Evolutionary conservation across 2,797 vertebrate genomes (phyloP).

Genomic region (Falco rusticolus): DNA sequence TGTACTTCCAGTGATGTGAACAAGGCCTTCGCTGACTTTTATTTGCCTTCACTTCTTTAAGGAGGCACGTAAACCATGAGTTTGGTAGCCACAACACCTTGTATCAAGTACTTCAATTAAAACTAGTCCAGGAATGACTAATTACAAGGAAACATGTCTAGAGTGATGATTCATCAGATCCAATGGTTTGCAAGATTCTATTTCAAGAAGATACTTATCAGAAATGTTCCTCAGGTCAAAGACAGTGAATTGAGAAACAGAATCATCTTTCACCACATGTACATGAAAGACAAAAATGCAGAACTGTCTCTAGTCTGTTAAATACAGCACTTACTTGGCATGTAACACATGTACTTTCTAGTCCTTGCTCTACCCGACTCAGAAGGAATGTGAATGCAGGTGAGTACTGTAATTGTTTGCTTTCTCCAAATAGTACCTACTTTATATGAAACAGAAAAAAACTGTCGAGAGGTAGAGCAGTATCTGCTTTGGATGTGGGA

Average conservation of each 20-base stretch:
- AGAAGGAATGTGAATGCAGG: background rate
- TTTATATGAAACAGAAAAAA: background rate
- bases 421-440: background rate
- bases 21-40: background rate
- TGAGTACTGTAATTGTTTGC: background rate
- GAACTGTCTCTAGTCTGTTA: background rate
- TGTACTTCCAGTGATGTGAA: background rate
- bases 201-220: background rate
- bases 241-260: background rate
- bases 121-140: background rate
- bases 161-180: background rate
- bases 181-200: background rate
- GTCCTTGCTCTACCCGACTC: background rate
- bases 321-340: background rate
- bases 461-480: background rate
- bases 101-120: background rate
- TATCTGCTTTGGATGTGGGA: background rate
- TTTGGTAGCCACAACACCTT: background rate
- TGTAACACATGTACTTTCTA: background rate
- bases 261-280: background rate
- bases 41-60: background rate
- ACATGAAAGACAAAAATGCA: background rate
- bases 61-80: background rate
- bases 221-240: slow-evolving; percentile 26
- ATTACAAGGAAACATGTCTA: background rate